Evolutionary conservation across 1,140 invertebrate species (phyloP), one percentile per base, ranked within the genome.

Genomic region (Theocolax elegans): DNA sequence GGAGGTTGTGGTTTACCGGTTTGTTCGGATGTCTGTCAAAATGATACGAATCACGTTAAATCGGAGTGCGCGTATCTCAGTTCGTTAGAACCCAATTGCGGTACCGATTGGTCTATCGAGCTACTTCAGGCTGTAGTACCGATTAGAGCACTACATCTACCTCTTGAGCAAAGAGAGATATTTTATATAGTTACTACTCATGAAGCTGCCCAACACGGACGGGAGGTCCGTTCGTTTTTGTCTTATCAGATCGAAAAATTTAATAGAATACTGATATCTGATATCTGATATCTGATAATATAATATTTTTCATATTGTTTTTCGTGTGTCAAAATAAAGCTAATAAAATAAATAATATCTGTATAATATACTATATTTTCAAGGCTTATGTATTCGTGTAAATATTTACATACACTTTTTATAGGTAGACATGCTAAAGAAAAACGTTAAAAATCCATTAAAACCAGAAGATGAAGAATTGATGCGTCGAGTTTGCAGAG

Each of bases 21-120:
- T 12, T 91, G 91, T 77, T 88, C 88, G 1, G 74, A 78, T 7
- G 73, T 84, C 59, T 93, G 92, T 78, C 85, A 88, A 71, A 79
- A 86, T 58, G 85, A 85, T 4, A 56, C 73, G 8, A 68, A 74
- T 0, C 92, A 93, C 79, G 72, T 72, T 6, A 74, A 84, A 29
- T 17, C 27, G 4, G 91, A 92, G 74, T 93, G 92, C 75, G 74
- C 82, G 46, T 80, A 89, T 12, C 84, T 92, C 62, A 84, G 80
- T 40, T 79, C 79, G 51, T 89, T 88, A 87, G 63, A 81, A 31
- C 76, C 80, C 17, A 88, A 80, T 35, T 89, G 87, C 73, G 80
- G 87, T 4, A 78, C 83, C 49, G 31, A 13, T 23, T 85, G 86
- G 72, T 84, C 88, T 17, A 83, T 87, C 60, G 82, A 87, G 9